Percentiles rank a stretch among this genome's conserved stretches.
Conservation (phyloP, 2,888 invertebrate genomes). For the Aphidius colemani region DNA sequence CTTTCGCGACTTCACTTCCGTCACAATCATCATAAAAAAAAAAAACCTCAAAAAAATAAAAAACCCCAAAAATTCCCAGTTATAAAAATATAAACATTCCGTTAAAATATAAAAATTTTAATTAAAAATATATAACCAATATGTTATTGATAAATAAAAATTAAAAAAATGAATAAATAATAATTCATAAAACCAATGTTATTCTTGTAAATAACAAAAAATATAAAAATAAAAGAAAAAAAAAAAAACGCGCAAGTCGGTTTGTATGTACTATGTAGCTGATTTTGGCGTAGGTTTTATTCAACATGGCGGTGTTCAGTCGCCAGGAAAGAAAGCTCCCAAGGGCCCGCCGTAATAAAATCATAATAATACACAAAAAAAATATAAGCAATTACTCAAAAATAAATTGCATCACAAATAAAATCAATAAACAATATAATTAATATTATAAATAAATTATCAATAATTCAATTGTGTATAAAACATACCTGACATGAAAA, state of each 20-base stretch:
- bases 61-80: constrained; percentile 6
- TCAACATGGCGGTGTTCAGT: constrained; percentile 61
- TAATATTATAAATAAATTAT: too few relatives aligned
- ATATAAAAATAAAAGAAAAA: constrained; percentile 1
- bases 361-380: too few relatives aligned
- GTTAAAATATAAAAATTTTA: too few relatives aligned
- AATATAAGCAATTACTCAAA: too few relatives aligned
- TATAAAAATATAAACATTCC: too few relatives aligned
- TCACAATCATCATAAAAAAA: constrained; percentile 13
- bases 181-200: background rate
- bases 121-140: too few relatives aligned
- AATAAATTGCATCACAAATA: too few relatives aligned
- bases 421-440: too few relatives aligned
- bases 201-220: background rate
- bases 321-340: constrained; percentile 60
- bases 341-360: constrained; percentile 41
- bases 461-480: too few relatives aligned
- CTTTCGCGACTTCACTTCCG: constrained; percentile 33
- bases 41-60: background rate
- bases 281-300: constrained; percentile 55
- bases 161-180: background rate
- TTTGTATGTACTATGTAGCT: constrained; percentile 42
- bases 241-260: constrained; percentile 37
- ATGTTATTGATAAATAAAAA: background rate
- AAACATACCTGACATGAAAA: too few relatives aligned